These are phyloP conservation scores for Trichonephila clavata DNA, from an alignment of 1,140 invertebrate genomes.

Conservation along the genomic window DNA sequence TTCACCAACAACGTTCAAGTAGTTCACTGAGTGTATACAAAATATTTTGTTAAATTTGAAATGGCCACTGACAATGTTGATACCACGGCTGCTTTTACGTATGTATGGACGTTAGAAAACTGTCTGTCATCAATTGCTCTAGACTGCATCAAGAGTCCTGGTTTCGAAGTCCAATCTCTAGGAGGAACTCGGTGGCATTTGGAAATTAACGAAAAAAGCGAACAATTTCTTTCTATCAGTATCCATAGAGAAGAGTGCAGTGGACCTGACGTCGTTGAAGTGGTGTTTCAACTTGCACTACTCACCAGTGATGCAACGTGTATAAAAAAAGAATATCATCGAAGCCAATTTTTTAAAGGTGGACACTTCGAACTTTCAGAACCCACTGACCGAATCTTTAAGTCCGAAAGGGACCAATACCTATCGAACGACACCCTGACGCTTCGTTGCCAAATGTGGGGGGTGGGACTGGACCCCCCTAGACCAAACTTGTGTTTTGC, in stretches of 20 bases:
- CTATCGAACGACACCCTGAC: neutral
- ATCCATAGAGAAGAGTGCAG: neutral
- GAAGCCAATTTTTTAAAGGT: neutral
- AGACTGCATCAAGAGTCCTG: neutral
- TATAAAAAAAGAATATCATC: neutral
- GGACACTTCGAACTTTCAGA: too few relatives aligned
- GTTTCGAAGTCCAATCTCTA: neutral
- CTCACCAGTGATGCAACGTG: neutral
- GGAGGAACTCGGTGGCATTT: neutral
- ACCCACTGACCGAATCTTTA: neutral
- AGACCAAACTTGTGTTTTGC: neutral
- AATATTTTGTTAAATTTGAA: too few relatives aligned
- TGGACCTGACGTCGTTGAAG: neutral
- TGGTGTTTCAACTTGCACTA: neutral
- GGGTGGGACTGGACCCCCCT: neutral
- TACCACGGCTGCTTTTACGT: neutral
- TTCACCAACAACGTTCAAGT: too few relatives aligned
- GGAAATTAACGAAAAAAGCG: neutral
- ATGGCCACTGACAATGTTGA: too few relatives aligned
- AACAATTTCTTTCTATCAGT: neutral
- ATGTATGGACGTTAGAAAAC: neutral
- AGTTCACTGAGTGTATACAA: too few relatives aligned
- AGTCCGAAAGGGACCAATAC: neutral
- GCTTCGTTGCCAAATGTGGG: neutral
- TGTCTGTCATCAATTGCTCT: neutral